phyloP scores from a whole-genome alignment of 2,113 vertebrate species.

The Boulengeromyrus knoepffleri region DNA sequence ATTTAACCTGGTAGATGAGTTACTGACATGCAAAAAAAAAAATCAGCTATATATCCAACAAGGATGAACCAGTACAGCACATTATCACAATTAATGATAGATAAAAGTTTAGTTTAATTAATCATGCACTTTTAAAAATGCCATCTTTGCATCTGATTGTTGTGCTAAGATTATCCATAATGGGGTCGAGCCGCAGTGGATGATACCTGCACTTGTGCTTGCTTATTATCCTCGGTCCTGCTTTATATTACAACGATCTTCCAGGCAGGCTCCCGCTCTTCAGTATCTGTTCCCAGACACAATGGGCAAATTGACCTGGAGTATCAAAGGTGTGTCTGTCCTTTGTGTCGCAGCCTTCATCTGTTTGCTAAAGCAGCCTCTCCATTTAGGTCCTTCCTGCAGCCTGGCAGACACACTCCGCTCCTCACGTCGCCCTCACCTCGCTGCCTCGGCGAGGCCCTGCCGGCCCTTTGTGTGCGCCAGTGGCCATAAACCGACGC shows the following conservation, averaged over 20 bases:
- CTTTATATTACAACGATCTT: background rate
- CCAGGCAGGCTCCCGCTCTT: background rate
- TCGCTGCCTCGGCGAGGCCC: slow-evolving; percentile 34
- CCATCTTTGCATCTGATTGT: background rate
- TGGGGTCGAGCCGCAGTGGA: background rate
- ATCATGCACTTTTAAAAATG: background rate
- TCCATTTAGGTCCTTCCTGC: slow-evolving; percentile 19
- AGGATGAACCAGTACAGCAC: background rate
- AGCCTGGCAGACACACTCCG: slow-evolving; percentile 33
- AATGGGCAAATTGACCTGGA: background rate
- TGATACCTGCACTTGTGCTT: background rate
- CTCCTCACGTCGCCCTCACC: slow-evolving; percentile 33
- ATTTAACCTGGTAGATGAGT: background rate
- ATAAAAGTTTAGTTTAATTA: background rate
- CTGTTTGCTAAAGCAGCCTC: slow-evolving; percentile 38
- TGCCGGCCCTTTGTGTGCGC: slow-evolving; percentile 35
- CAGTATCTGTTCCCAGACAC: background rate
- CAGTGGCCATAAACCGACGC: slow-evolving; percentile 35
- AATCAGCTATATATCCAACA: background rate
- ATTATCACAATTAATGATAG: background rate
- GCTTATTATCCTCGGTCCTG: background rate
- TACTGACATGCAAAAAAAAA: background rate
- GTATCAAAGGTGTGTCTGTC: slow-evolving; percentile 17
- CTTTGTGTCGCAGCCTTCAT: slow-evolving; percentile 29
- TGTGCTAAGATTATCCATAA: background rate